A percentile compares a stretch with the other conserved stretches of the same genome.
Evolutionary conservation across 2,113 vertebrate genomes (phyloP).

Genomic region (Brachypodius melanocephalos): DNA sequence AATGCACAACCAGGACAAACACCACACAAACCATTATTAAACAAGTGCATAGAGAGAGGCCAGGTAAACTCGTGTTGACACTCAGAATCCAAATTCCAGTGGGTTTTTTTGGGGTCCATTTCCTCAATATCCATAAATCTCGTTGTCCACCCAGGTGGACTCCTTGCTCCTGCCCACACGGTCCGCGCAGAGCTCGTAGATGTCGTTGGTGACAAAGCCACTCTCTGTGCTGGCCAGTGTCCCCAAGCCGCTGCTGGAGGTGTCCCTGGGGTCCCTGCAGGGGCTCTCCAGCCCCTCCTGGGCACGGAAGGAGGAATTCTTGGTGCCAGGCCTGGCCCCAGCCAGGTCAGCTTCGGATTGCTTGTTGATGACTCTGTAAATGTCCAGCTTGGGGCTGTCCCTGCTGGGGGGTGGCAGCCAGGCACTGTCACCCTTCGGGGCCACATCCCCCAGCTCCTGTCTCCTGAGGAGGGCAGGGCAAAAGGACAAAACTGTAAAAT

Average conservation of each 20-base stretch:
- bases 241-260: conserved; percentile 79
- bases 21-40: neutral
- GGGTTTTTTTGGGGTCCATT: neutral
- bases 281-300: conserved; percentile 48
- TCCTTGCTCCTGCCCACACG: conserved; percentile 65
- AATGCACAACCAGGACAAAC: neutral
- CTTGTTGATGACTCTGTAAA: conserved; percentile 85
- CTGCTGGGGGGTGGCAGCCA: conserved; percentile 68
- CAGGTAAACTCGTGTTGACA: accelerated
- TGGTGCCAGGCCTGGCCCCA: conserved; percentile 80
- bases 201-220: conserved; percentile 91
- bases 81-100: neutral
- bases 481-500: neutral
- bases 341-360: conserved; percentile 87
- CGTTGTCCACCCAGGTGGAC: conserved; percentile 92
- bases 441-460: conserved; percentile 54
- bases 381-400: conserved; percentile 78
- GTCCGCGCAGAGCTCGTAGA: conserved; percentile 84
- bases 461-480: conserved; percentile 68
- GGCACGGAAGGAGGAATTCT: conserved; percentile 88
- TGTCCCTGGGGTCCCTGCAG: conserved; percentile 70
- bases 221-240: conserved; percentile 80
- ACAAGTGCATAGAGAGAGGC: neutral
- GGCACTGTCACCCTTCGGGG: conserved; percentile 66
- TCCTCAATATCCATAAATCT: conserved; percentile 88